Percentiles rank a stretch among this genome's conserved stretches.
phyloP scores from a whole-genome alignment of 2,888 invertebrate genomes.

The Cephus pulcher region DNA sequence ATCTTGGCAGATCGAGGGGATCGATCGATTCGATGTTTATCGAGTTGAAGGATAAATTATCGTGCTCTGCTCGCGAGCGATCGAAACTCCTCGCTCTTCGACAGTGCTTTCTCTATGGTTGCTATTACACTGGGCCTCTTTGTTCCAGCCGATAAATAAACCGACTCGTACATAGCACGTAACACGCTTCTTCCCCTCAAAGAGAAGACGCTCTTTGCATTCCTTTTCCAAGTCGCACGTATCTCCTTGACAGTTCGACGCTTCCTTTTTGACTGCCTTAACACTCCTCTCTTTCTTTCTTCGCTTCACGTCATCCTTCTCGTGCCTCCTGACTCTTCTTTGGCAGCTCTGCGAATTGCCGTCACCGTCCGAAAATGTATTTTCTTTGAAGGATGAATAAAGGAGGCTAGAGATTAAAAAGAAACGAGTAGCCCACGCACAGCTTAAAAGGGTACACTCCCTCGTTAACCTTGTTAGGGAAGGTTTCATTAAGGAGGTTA shows the following conservation, averaged over 20 bases:
- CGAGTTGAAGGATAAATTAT: background rate
- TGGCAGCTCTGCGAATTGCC: constrained; percentile 11
- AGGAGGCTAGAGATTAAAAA: background rate
- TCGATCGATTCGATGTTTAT: background rate
- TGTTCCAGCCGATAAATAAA: background rate
- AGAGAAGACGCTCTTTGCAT: background rate
- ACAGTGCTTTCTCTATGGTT: constrained; percentile 8
- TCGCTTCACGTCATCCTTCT: constrained; percentile 10
- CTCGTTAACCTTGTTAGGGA: constrained; percentile 27
- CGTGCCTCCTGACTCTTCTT: constrained; percentile 3
- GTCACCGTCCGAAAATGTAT: constrained; percentile 6
- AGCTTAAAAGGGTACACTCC: constrained; percentile 15
- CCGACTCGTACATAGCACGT: background rate
- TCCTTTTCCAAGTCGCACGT: background rate
- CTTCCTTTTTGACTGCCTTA: background rate
- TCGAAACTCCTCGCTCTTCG: background rate
- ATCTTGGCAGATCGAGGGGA: background rate
- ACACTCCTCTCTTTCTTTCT: background rate
- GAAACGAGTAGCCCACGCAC: constrained; percentile 17
- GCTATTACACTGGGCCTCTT: constrained; percentile 7
- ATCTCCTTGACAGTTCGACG: background rate
- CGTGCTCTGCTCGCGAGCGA: background rate
- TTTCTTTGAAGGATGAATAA: background rate
- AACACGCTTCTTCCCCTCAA: background rate
- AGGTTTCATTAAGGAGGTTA: constrained; percentile 27